A percentile compares a stretch with the other conserved stretches of the same genome.
Evolutionary conservation across 2,888 invertebrate species (phyloP).

Genomic region (Polyploca ridens): DNA sequence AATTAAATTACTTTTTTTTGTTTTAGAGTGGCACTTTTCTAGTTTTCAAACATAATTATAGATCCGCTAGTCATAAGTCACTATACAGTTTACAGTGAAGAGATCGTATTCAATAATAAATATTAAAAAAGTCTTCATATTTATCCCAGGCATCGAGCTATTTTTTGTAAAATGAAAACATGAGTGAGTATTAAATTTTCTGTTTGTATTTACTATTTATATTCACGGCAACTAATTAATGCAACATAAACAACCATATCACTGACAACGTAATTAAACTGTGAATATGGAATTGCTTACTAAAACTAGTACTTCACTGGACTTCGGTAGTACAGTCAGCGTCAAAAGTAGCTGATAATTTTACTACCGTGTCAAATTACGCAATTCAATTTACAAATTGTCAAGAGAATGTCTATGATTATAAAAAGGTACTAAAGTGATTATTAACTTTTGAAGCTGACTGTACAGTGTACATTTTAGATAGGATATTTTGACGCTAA

Average conservation of each 20-base stretch:
- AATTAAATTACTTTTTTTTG: no score
- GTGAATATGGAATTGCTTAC: slow-evolving; percentile 20
- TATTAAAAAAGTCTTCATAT: background rate
- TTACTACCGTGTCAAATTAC: no score
- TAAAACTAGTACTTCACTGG: background rate
- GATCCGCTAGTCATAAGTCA: no score
- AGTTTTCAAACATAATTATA: no score
- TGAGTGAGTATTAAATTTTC: slow-evolving; percentile 40
- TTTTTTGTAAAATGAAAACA: background rate
- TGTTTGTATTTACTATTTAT: slow-evolving; percentile 38
- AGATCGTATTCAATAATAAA: no score
- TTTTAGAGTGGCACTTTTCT: no score
- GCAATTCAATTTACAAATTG: no score
- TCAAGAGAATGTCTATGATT: no score
- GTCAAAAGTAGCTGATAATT: no score
- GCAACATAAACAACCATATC: slow-evolving; percentile 45
- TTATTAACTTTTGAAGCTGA: no score
- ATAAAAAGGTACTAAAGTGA: no score
- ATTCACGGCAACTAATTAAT: slow-evolving; percentile 46
- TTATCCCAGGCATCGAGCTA: background rate
- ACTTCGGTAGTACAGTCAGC: background rate
- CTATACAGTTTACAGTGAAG: no score
- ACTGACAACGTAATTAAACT: slow-evolving; percentile 40
- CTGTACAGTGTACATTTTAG: background rate
- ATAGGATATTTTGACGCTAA: background rate